phyloP scores from a whole-genome alignment of 2,888 invertebrate species.

The Eupithecia exiguata region DNA sequence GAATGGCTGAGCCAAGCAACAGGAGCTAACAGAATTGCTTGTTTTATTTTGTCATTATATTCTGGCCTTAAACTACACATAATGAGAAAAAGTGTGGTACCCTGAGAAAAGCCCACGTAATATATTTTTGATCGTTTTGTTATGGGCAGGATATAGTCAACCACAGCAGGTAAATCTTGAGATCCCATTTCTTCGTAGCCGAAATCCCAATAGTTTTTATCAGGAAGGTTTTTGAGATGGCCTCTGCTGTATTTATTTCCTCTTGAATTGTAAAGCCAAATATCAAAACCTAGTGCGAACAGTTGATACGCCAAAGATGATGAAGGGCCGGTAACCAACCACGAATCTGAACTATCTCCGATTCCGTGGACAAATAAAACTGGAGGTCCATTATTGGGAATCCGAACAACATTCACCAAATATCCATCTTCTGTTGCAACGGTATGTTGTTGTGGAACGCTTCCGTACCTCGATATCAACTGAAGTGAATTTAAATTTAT shows the following conservation, averaged over 20 bases:
- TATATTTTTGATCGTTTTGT: conserved; percentile 59
- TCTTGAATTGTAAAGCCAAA: conserved; percentile 73
- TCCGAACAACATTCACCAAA: conserved; percentile 62
- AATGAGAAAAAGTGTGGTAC: conserved; percentile 70
- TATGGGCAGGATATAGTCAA: conserved; percentile 64
- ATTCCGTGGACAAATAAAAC: conserved; percentile 72
- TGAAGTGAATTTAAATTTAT: conserved; percentile 66
- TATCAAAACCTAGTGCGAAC: conserved; percentile 66
- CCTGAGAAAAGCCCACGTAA: conserved; percentile 77
- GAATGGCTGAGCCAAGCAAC: conserved; percentile 65
- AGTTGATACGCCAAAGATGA: conserved; percentile 67
- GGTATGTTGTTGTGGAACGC: conserved; percentile 57
- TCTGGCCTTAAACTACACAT: conserved; percentile 69
- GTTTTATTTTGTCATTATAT: conserved; percentile 69
- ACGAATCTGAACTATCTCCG: conserved; percentile 74
- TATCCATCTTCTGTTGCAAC: conserved; percentile 72
- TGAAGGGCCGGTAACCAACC: conserved; percentile 69
- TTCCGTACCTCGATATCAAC: conserved; percentile 65
- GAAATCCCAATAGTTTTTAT: conserved; percentile 69
- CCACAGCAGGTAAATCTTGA: conserved; percentile 68
- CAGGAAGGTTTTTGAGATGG: conserved; percentile 55
- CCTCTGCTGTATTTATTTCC: conserved; percentile 74
- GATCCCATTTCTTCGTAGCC: conserved; percentile 75
- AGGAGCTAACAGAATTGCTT: conserved; percentile 71
- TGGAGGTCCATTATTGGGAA: conserved; percentile 66